phyloP scores from a whole-genome alignment of 2,113 vertebrate species.

The Azemiops feae region DNA sequence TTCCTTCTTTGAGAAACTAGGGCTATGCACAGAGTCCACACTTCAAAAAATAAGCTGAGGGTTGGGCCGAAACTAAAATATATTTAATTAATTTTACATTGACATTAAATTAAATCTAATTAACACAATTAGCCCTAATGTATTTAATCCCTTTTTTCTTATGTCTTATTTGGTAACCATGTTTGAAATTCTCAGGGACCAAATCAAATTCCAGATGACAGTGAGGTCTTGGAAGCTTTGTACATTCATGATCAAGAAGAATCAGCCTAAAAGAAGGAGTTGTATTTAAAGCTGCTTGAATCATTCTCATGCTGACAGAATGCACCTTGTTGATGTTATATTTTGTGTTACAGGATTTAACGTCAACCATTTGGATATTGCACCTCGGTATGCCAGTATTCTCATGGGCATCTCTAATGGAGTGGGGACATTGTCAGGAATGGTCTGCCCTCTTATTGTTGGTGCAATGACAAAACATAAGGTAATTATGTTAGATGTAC shows the following conservation, averaged over 20 bases:
- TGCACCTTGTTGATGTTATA: neutral
- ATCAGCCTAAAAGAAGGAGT: neutral
- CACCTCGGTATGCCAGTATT: conserved; percentile 96
- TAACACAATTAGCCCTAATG: neutral
- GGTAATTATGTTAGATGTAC: conserved; percentile 66
- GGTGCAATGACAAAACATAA: conserved; percentile 95
- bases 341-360: conserved; percentile 85
- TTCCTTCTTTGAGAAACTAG: neutral
- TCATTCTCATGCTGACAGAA: accelerated
- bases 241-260: neutral
- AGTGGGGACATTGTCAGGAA: conserved; percentile 92
- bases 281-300: neutral
- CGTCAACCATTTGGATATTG: conserved; percentile 96
- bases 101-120: neutral
- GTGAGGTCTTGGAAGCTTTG: neutral
- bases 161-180: neutral
- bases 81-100: neutral
- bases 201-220: neutral
- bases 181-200: neutral
- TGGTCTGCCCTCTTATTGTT: conserved; percentile 96
- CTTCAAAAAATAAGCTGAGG: neutral
- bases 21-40: neutral
- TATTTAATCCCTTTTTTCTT: neutral
- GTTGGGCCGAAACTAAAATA: neutral
- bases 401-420: conserved; percentile 98